These are phyloP conservation scores for Scaeva pyrastri DNA, from an alignment of 2,888 invertebrate genomes.

Conservation along the genomic window DNA sequence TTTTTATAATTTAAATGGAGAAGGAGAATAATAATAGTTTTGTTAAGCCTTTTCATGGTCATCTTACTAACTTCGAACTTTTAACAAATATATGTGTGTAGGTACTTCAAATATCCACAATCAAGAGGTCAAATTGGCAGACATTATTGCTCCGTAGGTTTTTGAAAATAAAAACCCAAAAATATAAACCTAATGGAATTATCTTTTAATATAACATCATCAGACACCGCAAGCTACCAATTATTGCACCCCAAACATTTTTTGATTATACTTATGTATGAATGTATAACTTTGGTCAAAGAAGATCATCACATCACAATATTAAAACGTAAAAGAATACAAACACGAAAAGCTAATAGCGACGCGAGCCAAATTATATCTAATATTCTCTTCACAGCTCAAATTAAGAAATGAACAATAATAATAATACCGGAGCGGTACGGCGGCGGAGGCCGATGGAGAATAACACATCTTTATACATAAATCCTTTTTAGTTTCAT, in stretches of 20 bases:
- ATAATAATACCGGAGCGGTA: slow-evolving; percentile 23
- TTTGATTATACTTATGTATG: not conserved
- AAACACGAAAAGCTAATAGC: slow-evolving; percentile 44
- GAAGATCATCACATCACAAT: not conserved
- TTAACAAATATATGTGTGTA: no score
- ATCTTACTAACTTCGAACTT: no score
- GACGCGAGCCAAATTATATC: slow-evolving; percentile 70
- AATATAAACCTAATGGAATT: not conserved
- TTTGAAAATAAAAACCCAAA: not conserved
- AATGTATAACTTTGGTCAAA: not conserved
- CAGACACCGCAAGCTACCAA: slow-evolving; percentile 11
- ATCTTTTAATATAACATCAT: slow-evolving; percentile 5
- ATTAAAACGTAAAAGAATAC: slow-evolving; percentile 5
- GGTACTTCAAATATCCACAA: no score
- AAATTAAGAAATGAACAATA: slow-evolving; percentile 46
- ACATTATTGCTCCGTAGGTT: not conserved
- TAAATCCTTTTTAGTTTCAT: slow-evolving; percentile 32
- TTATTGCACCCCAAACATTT: slow-evolving; percentile 4
- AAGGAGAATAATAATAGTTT: no score
- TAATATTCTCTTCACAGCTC: slow-evolving; percentile 53
- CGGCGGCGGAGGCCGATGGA: slow-evolving; percentile 9
- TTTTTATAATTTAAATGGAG: no score
- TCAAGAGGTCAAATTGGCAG: not conserved
- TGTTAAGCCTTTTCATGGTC: no score
- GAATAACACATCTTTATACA: not conserved